These are phyloP conservation scores for Amphiura filiformis DNA, from an alignment of 35 echinoderm and acorn worm genomes.

Conservation along the genomic window DNA sequence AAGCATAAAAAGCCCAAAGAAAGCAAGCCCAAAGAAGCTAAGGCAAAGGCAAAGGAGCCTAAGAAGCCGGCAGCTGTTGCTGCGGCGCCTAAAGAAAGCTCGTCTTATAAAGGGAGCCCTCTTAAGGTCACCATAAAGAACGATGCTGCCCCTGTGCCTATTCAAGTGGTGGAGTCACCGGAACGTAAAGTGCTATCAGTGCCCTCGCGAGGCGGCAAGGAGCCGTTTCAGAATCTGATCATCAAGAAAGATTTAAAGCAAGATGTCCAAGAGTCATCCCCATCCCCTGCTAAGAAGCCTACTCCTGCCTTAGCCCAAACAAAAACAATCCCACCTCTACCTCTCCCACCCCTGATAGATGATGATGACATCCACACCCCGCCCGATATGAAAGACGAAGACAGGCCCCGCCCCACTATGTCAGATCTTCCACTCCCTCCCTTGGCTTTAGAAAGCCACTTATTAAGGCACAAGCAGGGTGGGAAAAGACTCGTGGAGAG, in stretches of 20 bases:
- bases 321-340: conserved; percentile 47
- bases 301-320: conserved; percentile 32
- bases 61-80: conserved; percentile 15
- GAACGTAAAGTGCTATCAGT: conserved; percentile 45
- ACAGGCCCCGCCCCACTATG: conserved; percentile 39
- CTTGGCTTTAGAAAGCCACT: background rate
- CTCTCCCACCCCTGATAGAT: conserved; percentile 66
- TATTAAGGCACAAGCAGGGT: conserved; percentile 25
- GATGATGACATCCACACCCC: conserved; percentile 34
- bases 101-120: conserved; percentile 30
- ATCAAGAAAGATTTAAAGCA: conserved; percentile 58
- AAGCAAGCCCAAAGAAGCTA: conserved; percentile 22
- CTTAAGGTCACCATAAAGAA: conserved; percentile 64
- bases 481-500: conserved; percentile 9
- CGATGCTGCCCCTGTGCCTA: conserved; percentile 7
- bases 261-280: too few species aligned
- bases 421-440: conserved; percentile 74
- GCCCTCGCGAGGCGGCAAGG: conserved; percentile 22
- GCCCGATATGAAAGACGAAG: conserved; percentile 28
- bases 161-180: conserved; percentile 19
- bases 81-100: background rate
- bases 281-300: background rate
- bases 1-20: conserved; percentile 60
- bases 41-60: background rate
- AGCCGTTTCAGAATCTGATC: conserved; percentile 59